phyloP scores from a whole-genome alignment of 2,113 vertebrate species.

The Sprattus sprattus region DNA sequence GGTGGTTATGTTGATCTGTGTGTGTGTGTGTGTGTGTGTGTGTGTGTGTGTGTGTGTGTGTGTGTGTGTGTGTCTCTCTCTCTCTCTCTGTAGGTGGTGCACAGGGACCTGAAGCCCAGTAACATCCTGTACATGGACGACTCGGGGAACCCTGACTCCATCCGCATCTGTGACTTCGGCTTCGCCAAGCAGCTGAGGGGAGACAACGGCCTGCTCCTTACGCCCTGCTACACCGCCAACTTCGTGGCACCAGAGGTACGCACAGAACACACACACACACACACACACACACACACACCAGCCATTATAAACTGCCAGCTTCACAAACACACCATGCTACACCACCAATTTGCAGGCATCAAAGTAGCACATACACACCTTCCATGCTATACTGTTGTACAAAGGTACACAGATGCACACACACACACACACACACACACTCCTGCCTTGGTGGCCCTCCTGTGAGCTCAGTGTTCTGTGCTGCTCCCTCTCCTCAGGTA shows the following conservation, averaged over 20 bases:
- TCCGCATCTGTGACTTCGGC: conserved; percentile 96
- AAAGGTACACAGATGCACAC: no score
- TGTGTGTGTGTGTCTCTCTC: neutral
- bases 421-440: no score
- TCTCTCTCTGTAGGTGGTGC: conserved; percentile 81
- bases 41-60: neutral
- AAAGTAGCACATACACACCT: no score
- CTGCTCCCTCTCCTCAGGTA: conserved; percentile 57
- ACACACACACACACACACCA: neutral
- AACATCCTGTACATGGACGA: conserved; percentile 98
- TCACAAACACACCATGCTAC: no score
- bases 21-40: neutral
- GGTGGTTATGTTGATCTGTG: no score
- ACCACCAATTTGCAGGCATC: no score
- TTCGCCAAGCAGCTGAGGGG: conserved; percentile 95
- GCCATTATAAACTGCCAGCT: no score
- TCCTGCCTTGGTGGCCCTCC: no score
- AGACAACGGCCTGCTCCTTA: conserved; percentile 92
- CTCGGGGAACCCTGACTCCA: conserved; percentile 93
- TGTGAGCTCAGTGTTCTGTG: neutral
- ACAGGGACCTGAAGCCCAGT: conserved; percentile 96
- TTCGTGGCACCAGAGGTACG: conserved; percentile 96
- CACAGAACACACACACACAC: neutral
- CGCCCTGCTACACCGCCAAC: conserved; percentile 96
- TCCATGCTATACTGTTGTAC: no score